phyloP scores from a whole-genome alignment of 2,888 invertebrate species.

The Parnassius mnemosyne region DNA sequence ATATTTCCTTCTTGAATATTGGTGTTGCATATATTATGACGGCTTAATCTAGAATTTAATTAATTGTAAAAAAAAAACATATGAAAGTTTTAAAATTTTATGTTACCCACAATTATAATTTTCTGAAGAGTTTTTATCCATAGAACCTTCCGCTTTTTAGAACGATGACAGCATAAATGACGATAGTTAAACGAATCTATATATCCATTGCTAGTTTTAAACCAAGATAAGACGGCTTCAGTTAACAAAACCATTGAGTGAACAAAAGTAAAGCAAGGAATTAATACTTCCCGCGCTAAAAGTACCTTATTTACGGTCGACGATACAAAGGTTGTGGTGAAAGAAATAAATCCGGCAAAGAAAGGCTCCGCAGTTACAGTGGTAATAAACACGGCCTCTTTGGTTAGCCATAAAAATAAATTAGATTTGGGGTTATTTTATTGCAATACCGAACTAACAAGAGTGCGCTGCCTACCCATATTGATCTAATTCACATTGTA shows the following conservation, averaged over 20 bases:
- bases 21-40: too few relatives aligned
- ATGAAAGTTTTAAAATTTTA: too few relatives aligned
- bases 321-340: conserved; percentile 36
- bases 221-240: conserved; percentile 9
- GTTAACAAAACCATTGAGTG: conserved; percentile 23
- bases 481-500: not conserved
- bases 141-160: too few relatives aligned
- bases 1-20: too few relatives aligned
- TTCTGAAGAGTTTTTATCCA: too few relatives aligned
- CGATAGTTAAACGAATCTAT: not conserved
- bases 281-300: conserved; percentile 21
- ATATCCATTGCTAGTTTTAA: conserved; percentile 10
- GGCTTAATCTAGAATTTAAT: too few relatives aligned
- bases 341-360: conserved; percentile 43
- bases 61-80: too few relatives aligned
- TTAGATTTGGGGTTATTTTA: conserved; percentile 38
- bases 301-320: conserved; percentile 24
- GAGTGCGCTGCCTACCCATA: not conserved
- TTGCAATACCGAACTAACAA: conserved; percentile 2
- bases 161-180: not conserved
- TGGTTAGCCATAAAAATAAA: conserved; percentile 57
- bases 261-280: conserved; percentile 21
- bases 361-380: conserved; percentile 34
- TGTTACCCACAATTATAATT: too few relatives aligned
- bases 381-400: conserved; percentile 51